Conservation (phyloP, 2,113 vertebrate species). For the Chaenocephalus aceratus region DNA sequence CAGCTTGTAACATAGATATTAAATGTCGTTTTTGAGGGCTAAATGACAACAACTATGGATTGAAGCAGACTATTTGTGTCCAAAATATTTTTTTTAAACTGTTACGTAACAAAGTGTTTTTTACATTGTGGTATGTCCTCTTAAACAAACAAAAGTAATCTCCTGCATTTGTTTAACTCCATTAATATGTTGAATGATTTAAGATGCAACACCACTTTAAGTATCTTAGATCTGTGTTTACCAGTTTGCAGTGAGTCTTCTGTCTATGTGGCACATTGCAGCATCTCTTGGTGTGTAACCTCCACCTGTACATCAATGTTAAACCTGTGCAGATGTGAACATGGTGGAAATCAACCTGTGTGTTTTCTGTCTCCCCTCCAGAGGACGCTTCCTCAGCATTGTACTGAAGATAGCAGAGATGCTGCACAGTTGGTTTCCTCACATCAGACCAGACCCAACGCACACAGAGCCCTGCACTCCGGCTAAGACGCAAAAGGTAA, state of each 20-base stretch:
- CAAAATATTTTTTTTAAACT: too few relatives aligned
- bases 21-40: too few relatives aligned
- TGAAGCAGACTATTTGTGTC: too few relatives aligned
- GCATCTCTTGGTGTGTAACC: neutral
- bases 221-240: neutral
- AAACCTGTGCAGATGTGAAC: neutral
- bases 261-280: neutral
- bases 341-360: neutral
- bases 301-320: too few relatives aligned
- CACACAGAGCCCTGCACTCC: neutral
- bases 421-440: constrained; percentile 75
- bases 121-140: too few relatives aligned
- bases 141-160: too few relatives aligned
- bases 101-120: too few relatives aligned
- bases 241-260: neutral
- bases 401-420: constrained; percentile 71
- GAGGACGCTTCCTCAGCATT: constrained; percentile 52
- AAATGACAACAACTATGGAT: too few relatives aligned
- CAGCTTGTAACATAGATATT: too few relatives aligned
- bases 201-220: neutral
- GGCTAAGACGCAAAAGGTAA: constrained; percentile 57
- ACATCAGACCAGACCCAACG: constrained; percentile 11
- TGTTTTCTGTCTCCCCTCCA: neutral
- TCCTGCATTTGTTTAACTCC: too few relatives aligned
- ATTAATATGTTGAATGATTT: neutral